These are phyloP conservation scores for Tragelaphus oryx DNA, from an alignment of 2,797 vertebrate species.

Conservation along the genomic window DNA sequence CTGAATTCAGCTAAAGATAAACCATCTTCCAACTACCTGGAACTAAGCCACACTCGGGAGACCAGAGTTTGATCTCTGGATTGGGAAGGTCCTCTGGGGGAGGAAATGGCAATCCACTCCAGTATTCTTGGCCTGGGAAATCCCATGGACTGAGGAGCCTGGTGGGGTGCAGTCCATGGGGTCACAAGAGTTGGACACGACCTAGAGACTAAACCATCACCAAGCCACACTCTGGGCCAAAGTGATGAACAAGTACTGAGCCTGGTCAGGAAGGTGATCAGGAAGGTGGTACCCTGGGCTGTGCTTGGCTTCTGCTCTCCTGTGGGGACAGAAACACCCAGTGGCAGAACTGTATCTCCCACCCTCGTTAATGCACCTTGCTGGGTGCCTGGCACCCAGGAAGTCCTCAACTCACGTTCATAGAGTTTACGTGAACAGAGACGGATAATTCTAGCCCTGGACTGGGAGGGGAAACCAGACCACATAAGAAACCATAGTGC, in stretches of 20 bases:
- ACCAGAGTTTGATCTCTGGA: background rate
- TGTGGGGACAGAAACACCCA: background rate
- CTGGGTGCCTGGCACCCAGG: background rate
- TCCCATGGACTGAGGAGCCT: background rate
- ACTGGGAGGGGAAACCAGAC: background rate
- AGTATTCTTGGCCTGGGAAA: background rate
- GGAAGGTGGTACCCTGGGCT: background rate
- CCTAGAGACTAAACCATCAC: background rate
- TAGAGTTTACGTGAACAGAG: background rate
- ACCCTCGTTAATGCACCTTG: background rate
- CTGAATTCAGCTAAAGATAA: background rate
- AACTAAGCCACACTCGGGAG: background rate
- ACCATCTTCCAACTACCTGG: background rate
- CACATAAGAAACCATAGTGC: background rate
- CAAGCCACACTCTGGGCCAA: background rate
- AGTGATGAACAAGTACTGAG: background rate
- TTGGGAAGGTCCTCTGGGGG: background rate
- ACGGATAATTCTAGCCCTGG: background rate
- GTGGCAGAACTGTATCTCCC: background rate
- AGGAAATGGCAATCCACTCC: background rate
- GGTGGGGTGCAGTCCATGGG: background rate
- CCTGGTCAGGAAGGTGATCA: background rate
- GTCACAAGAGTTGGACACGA: background rate
- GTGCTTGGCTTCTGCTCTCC: background rate
- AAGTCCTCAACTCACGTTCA: background rate